Evolutionary conservation across 2,888 invertebrate species (phyloP), one percentile per base, ranked within the genome.

Genomic region (Psylliodes chrysocephalus): DNA sequence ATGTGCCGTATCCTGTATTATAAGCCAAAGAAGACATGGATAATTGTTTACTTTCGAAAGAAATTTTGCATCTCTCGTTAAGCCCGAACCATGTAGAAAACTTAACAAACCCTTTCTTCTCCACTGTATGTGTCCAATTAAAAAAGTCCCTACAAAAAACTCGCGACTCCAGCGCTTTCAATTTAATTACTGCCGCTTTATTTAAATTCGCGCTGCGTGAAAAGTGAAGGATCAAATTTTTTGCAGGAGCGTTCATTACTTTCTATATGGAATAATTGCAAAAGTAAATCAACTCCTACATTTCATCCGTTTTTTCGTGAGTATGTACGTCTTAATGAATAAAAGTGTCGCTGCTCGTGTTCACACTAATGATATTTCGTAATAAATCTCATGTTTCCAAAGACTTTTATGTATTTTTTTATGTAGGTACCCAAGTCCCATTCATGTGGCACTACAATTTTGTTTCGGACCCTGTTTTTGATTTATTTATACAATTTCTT

Each of bases 171-270:
- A 22, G 22, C 46, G 22, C 46, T 46, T 22, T n/a, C 3, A 46
- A 46, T 46, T 46, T 46, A 46, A 46, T 46, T 46, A 46, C 46
- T 19, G 46, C 17, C 22, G 46, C 46, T 46, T 46, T 46, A 46
- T 46, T 46, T 46, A 10, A 14, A 22, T 46, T 10, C n/a, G 6
- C 12, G 22, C 22, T 22, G 46, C 22, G 46, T 46, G 22, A 46
- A 46, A 46, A 46, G 10, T 46, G 14, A 5, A 22, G 14, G 22
- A 46, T 46, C 46, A 14, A 17, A 44, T 12, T 44, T 44, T 44
- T 44, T 44, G 44, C 17, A 15, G 44, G 19, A 15, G 17, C 44
- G 10, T 46, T 46, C 46, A 22, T 46, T 46, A 46, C 46, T 46
- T 10, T 19, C 10, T 46, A 6, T 19, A 46, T 46, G 7, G 7